Base-by-base conservation (phyloP, 2,797 vertebrate genomes). In the Dallia pectoralis region DNA sequence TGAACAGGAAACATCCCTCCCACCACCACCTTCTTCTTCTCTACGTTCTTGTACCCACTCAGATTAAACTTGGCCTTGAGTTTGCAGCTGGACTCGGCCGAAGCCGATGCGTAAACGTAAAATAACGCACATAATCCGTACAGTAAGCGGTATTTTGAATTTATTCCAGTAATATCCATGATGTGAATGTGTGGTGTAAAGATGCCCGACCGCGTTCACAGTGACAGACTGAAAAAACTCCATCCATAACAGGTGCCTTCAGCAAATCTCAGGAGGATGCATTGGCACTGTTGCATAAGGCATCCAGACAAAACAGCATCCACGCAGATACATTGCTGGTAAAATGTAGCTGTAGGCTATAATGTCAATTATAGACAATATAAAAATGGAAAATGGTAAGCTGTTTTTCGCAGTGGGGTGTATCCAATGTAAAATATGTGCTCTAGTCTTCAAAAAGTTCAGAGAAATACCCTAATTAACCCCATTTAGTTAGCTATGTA, bases 1-100 rank as follows among this genome's bases (percentile, higher is more conserved):
- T 95, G 93, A 44, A 96, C 89, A 0, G 94, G 92, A 81, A 96
- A 96, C 93, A 95, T 93, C 15, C 95, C 95, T 36, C 94, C 93
- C 0, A 95, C 72, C 0, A 95, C 88, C 0, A 96, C 89, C 63
- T 87, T 91, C 74, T 94, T 94, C 77, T 94, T 93, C 64, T 89
- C 87, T 12, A 93, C 88, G 19, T 94, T 75, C 81, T 94, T 94
- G 81, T 94, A 95, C 36, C 94, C 93, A 8, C 72, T 91, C 81
- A 97, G 87, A 84, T 95, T 94, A 83, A 96, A 96, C 78, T 94
- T 96, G 80, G 94, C 95, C 79, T 96, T 94, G 73, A 97, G 84
- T 72, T 91, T 88, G 81, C 94, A 96, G 0, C 85, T 93, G n/a
- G 85, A 51, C 53, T 90, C 81, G 18, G 91, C 77, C 1, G 76